These are phyloP conservation scores for Loxodonta africana DNA, from an alignment of 2,113 vertebrate genomes.

Conservation along the genomic window DNA sequence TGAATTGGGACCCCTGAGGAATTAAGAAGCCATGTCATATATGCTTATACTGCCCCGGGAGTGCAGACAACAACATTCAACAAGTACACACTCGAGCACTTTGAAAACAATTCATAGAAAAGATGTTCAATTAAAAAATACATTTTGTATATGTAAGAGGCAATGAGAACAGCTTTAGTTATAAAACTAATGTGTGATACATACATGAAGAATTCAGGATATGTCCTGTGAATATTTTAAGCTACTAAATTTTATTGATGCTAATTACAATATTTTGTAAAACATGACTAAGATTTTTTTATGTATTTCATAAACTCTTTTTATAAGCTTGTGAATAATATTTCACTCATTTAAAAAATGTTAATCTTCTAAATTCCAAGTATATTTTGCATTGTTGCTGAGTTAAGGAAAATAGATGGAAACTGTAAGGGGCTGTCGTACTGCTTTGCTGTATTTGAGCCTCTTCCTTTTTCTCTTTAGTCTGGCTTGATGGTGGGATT, in stretches of 20 bases:
- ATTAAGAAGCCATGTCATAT: background rate
- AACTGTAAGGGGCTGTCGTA: background rate
- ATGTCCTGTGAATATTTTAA: background rate
- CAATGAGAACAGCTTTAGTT: background rate
- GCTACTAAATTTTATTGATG: background rate
- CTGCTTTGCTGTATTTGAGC: background rate
- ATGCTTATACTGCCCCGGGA: background rate
- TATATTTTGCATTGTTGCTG: background rate
- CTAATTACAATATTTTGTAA: background rate
- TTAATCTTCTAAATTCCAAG: background rate
- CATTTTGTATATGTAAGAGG: background rate
- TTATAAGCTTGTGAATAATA: conserved; percentile 1
- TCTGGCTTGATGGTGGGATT: background rate
- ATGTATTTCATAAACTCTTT: background rate
- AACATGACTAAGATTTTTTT: background rate
- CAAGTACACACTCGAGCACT: background rate
- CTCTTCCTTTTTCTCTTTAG: background rate
- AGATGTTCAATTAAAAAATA: background rate
- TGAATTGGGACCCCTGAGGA: background rate
- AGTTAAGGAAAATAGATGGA: background rate
- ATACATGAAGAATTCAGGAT: background rate
- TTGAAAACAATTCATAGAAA: background rate
- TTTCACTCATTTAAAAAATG: background rate
- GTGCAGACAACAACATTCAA: background rate
- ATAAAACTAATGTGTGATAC: background rate